Evolutionary conservation across 2,797 vertebrate species (phyloP), one percentile per base, ranked within the genome.

Genomic region (Scyliorhinus canicula): DNA sequence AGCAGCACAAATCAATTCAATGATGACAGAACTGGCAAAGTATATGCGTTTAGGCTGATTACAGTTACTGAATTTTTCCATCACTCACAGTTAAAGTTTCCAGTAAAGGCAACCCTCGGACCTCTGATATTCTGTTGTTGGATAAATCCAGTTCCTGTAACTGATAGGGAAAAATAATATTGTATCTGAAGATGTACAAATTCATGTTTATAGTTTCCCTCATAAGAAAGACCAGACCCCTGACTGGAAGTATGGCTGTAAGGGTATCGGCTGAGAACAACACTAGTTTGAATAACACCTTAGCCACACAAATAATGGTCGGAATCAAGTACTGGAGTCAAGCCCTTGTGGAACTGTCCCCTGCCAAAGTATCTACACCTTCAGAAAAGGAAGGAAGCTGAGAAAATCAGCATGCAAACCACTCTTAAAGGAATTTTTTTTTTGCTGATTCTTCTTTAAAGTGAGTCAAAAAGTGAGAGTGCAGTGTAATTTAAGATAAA

Each of bases 41-140:
- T 69, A 31, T 50, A 52, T 50, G 93, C 0, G 28, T 24, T 71
- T 93, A 31, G 44, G 21, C 50, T 35, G 1, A 52, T 31, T 74
- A 50, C 44, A 52, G 3, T n/a, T 52, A 52, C 16, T 31, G 21
- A 26, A 67, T 52, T 14, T 50, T 71, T 31, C 31, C 31, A 69
- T 50, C 47, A 94, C 93, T 94, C 47, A 94, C 93, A 7, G 93
- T 94, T 94, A 94, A 71, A n/a, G 44, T 71, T 55, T 69, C 67
- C 67, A 74, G 67, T 47, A 94, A 94, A 8, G 93, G 35, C 67
- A 94, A 35, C 47, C 93, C 93, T 31, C 14, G 67, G 65, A 94
- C 67, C 47, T 94, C 93, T 71, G 93, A 94, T 71, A 94, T 94
- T 74, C n/a, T 94, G 67, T 94, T 94, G 31, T 94, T 94, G 93